A percentile compares a stretch with the other conserved stretches of the same genome.
Evolutionary conservation across 1,140 invertebrate genomes (phyloP).

Genomic region (Andrena cerasifolii): DNA sequence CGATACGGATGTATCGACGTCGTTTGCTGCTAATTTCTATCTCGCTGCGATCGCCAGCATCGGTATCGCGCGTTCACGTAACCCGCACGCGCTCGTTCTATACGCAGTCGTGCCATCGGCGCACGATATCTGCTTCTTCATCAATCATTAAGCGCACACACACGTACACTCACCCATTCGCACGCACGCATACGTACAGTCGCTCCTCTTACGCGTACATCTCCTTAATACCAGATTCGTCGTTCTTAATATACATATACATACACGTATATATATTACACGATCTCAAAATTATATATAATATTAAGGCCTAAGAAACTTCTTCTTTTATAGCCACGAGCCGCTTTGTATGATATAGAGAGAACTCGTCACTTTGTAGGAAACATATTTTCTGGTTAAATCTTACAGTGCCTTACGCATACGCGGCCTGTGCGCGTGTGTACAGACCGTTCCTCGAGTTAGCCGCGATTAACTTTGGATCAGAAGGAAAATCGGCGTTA

Average conservation of each 20-base stretch:
- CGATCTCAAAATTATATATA: slow-evolving; percentile 42
- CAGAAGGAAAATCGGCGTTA: too few species aligned
- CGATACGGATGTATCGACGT: background rate
- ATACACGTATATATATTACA: slow-evolving; percentile 56
- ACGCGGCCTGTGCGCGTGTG: slow-evolving; percentile 26
- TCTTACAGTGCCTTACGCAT: slow-evolving; percentile 62
- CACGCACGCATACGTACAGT: slow-evolving; percentile 2
- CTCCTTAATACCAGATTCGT: slow-evolving; percentile 33
- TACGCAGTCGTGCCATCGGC: background rate
- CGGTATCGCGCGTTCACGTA: background rate
- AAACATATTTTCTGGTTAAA: slow-evolving; percentile 66
- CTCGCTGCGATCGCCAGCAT: slow-evolving; percentile 11
- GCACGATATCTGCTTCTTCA: background rate
- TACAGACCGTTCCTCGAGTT: background rate
- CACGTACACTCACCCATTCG: slow-evolving; percentile 5
- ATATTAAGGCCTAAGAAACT: slow-evolving; percentile 60
- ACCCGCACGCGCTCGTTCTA: too few species aligned
- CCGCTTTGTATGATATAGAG: slow-evolving; percentile 59
- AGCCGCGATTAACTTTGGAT: too few species aligned
- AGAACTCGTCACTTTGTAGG: slow-evolving; percentile 67
- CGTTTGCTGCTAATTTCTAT: background rate
- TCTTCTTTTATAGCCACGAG: slow-evolving; percentile 41
- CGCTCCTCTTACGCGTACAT: slow-evolving; percentile 10
- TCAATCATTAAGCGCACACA: slow-evolving; percentile 17
- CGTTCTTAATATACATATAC: slow-evolving; percentile 20